Evolutionary conservation across 2,888 invertebrate species (phyloP).

Genomic region (Mythimna lalbum): DNA sequence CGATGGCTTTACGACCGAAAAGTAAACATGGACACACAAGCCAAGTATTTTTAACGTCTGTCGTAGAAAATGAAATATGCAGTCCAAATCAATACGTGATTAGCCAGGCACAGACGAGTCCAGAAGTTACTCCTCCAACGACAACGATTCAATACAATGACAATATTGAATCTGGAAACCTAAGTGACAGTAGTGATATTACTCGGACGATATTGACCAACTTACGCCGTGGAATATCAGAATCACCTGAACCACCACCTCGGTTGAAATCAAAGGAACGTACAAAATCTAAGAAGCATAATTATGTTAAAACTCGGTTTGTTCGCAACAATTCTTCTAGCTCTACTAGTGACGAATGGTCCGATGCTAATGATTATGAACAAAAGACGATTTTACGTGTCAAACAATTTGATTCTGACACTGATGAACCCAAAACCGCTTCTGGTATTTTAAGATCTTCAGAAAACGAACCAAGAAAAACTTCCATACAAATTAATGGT

Average conservation of each 20-base stretch:
- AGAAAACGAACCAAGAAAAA: slow-evolving; percentile 89
- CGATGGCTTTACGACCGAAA: slow-evolving; percentile 95
- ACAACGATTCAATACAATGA: slow-evolving; percentile 58
- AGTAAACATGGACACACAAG: slow-evolving; percentile 91
- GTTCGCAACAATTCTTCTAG: slow-evolving; percentile 85
- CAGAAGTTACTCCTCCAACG: slow-evolving; percentile 34
- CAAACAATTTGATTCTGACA: slow-evolving; percentile 89
- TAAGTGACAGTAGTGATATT: slow-evolving; percentile 86
- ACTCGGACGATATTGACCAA: slow-evolving; percentile 83
- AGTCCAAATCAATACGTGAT: slow-evolving; percentile 65
- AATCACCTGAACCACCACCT: slow-evolving; percentile 88
- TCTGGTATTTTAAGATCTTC: slow-evolving; percentile 71
- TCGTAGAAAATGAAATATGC: slow-evolving; percentile 75
- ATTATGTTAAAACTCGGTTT: slow-evolving; percentile 89
- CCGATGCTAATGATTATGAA: slow-evolving; percentile 86
- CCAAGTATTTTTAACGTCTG: slow-evolving; percentile 91
- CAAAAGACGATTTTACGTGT: slow-evolving; percentile 85
- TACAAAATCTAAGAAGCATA: slow-evolving; percentile 84
- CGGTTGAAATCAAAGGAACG: slow-evolving; percentile 83
- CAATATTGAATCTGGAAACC: slow-evolving; percentile 79
- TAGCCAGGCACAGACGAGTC: slow-evolving; percentile 48
- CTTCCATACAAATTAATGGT: slow-evolving; percentile 94
- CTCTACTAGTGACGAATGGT: slow-evolving; percentile 89
- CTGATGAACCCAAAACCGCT: slow-evolving; percentile 74
- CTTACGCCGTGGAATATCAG: slow-evolving; percentile 83